phyloP scores from a whole-genome alignment of 2,888 invertebrate species.

The Sphaerophoria rueppellii region DNA sequence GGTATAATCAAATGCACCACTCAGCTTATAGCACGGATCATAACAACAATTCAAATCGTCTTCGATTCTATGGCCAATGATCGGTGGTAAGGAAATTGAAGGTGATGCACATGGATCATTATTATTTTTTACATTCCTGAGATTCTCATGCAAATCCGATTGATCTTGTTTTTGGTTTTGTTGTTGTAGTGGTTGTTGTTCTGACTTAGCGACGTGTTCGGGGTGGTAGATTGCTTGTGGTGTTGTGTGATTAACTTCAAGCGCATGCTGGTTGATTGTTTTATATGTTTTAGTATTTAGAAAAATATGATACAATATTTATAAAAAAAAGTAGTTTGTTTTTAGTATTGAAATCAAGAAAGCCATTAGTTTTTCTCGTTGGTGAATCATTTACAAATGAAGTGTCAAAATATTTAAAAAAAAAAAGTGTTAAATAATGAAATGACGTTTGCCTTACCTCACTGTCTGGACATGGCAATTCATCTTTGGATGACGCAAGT shows the following conservation, averaged over 20 bases:
- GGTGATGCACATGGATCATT: slow-evolving; percentile 41
- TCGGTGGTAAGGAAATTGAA: slow-evolving; percentile 43
- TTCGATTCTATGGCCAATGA: slow-evolving; percentile 52
- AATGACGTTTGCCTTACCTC: slow-evolving; percentile 80
- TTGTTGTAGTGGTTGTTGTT: slow-evolving; percentile 50
- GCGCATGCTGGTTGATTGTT: slow-evolving; percentile 76
- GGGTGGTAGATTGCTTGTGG: slow-evolving; percentile 76
- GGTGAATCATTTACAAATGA: slow-evolving; percentile 62
- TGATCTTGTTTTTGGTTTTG: slow-evolving; percentile 31
- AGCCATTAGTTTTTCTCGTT: slow-evolving; percentile 40
- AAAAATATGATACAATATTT: slow-evolving; percentile 54
- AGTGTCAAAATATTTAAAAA: slow-evolving; percentile 27
- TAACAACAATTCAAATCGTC: slow-evolving; percentile 62
- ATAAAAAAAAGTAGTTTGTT: slow-evolving; percentile 19
- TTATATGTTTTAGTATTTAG: slow-evolving; percentile 28
- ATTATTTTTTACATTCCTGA: slow-evolving; percentile 23
- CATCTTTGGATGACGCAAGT: slow-evolving; percentile 77
- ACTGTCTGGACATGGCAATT: slow-evolving; percentile 79
- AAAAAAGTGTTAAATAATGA: not conserved
- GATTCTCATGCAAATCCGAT: slow-evolving; percentile 46
- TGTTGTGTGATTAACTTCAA: slow-evolving; percentile 79
- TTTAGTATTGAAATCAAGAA: slow-evolving; percentile 54
- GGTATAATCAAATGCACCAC: slow-evolving; percentile 57
- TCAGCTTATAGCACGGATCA: slow-evolving; percentile 68
- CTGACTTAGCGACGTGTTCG: slow-evolving; percentile 68